Evolutionary conservation across 2,797 vertebrate species (phyloP).

Genomic region (Pangasius krempfi): DNA sequence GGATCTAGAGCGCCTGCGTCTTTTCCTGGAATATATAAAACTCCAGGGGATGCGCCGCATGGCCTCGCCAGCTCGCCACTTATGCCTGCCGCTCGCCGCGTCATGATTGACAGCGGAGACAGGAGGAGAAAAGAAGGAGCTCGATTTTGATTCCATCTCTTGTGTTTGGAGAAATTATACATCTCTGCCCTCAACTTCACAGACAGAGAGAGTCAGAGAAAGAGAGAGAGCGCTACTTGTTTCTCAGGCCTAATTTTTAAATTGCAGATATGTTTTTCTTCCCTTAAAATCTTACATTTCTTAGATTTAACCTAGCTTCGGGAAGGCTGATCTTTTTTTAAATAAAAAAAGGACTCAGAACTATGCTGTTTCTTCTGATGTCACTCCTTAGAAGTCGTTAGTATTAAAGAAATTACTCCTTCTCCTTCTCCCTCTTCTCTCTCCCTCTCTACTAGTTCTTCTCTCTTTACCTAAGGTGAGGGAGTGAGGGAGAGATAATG

Average conservation of each 20-base stretch:
- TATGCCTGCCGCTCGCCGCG: slow-evolving; percentile 69
- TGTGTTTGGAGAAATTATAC: slow-evolving; percentile 70
- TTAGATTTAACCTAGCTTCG: slow-evolving; percentile 8
- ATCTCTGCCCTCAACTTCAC: slow-evolving; percentile 57
- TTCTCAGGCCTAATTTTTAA: slow-evolving; percentile 9
- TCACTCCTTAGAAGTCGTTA: slow-evolving; percentile 27
- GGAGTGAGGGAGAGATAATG: slow-evolving; percentile 68
- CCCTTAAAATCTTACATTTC: not conserved
- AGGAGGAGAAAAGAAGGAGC: slow-evolving; percentile 53
- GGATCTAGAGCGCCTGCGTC: slow-evolving; percentile 82
- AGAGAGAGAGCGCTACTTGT: not conserved
- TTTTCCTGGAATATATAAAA: slow-evolving; percentile 65
- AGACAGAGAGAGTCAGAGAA: slow-evolving; percentile 5
- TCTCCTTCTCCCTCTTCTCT: slow-evolving; percentile 1
- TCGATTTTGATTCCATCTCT: slow-evolving; percentile 65
- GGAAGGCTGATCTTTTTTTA: not conserved
- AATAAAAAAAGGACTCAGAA: not conserved
- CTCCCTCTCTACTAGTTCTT: slow-evolving; percentile 13
- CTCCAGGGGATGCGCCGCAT: slow-evolving; percentile 69
- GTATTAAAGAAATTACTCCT: slow-evolving; percentile 43
- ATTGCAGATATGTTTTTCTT: not conserved
- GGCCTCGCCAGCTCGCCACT: slow-evolving; percentile 64
- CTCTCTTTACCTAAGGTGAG: slow-evolving; percentile 26
- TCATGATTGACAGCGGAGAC: slow-evolving; percentile 68
- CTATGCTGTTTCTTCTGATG: not conserved